A percentile compares a stretch with the other conserved stretches of the same genome.
These are phyloP conservation scores for Erebia ligea DNA, from an alignment of 2,888 invertebrate genomes.

Conservation along the genomic window DNA sequence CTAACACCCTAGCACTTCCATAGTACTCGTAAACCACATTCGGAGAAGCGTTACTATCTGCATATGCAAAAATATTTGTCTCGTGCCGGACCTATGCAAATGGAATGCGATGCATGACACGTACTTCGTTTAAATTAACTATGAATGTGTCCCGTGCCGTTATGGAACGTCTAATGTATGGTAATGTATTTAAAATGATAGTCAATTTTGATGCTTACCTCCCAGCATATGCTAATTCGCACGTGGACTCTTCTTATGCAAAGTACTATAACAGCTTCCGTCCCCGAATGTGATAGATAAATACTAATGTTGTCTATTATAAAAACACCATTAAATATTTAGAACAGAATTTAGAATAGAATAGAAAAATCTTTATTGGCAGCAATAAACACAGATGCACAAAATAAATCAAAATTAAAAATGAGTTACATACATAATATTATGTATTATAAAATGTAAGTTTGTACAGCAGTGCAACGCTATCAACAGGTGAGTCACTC, in stretches of 20 bases:
- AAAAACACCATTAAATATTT: background rate
- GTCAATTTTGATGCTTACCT: conserved; percentile 57
- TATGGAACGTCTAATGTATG: conserved; percentile 62
- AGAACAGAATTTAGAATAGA: too few relatives aligned
- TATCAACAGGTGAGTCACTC: too few relatives aligned
- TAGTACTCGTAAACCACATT: conserved; percentile 49
- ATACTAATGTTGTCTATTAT: background rate
- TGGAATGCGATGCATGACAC: conserved; percentile 62
- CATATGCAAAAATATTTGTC: conserved; percentile 79
- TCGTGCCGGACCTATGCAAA: conserved; percentile 81
- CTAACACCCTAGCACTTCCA: background rate
- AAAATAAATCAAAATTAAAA: too few relatives aligned
- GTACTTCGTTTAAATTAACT: conserved; percentile 62
- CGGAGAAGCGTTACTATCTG: conserved; percentile 69
- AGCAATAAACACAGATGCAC: too few relatives aligned
- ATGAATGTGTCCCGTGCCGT: conserved; percentile 63
- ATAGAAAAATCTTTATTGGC: too few relatives aligned
- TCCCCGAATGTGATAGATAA: conserved; percentile 3
- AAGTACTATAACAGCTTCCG: conserved; percentile 46
- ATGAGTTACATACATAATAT: too few relatives aligned
- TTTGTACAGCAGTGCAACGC: too few relatives aligned
- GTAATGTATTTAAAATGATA: conserved; percentile 64
- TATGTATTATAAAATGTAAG: too few relatives aligned
- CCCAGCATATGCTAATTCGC: conserved; percentile 74
- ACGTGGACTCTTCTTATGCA: conserved; percentile 81